Evolutionary conservation across 1,140 invertebrate genomes (phyloP).

Genomic region (Pachypsylla venusta): DNA sequence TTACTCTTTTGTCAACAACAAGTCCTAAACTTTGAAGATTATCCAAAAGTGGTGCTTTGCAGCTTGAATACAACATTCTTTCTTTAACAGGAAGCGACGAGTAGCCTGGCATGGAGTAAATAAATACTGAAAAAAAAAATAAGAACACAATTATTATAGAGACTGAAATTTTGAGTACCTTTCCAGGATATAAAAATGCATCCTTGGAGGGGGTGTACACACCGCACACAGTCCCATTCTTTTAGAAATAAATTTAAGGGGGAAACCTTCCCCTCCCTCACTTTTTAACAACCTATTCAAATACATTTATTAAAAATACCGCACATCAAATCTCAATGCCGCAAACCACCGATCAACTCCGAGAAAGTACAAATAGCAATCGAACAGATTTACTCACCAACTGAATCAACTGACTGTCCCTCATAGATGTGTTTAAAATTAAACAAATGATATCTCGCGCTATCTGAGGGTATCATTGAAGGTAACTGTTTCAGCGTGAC

Average conservation of each 20-base stretch:
- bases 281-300: no score
- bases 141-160: no score
- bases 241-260: no score
- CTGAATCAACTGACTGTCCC: constrained; percentile 69
- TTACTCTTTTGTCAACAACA: constrained; percentile 73
- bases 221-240: no score
- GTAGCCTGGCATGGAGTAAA: constrained; percentile 79
- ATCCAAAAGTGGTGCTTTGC: constrained; percentile 74
- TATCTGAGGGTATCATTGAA: constrained; percentile 60
- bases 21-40: constrained; percentile 51
- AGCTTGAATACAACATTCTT: constrained; percentile 94
- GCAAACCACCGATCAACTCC: no score
- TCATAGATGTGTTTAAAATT: constrained; percentile 84
- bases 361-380: constrained; percentile 9
- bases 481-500: constrained; percentile 38
- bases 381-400: constrained; percentile 40
- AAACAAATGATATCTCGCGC: constrained; percentile 83
- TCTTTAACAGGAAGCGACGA: constrained; percentile 89
- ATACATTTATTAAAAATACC: no score
- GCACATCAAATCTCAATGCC: no score
- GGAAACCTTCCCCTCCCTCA: no score
- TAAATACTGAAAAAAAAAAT: constrained; percentile 63
- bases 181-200: no score
- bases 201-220: no score
- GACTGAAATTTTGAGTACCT: no score